A percentile compares a stretch with the other conserved stretches of the same genome.
Conservation (phyloP, 2,888 invertebrate genomes). For the Meganola albula region DNA sequence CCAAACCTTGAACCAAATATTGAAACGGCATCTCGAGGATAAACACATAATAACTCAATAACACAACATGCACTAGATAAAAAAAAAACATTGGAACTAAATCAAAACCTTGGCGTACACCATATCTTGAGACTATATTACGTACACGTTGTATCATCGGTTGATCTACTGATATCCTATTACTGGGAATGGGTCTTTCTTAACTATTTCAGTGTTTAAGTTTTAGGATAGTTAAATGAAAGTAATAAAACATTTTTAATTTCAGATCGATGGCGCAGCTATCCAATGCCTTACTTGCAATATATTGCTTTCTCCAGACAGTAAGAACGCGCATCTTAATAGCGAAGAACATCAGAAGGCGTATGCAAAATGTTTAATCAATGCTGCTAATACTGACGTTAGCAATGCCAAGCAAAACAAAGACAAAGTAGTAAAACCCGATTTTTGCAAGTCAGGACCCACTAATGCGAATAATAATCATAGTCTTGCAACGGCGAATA, state of each 20-base stretch:
- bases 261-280: slow-evolving; percentile 37
- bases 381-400: not conserved
- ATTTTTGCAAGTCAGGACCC: not conserved
- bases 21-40: not conserved
- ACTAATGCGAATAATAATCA: not conserved
- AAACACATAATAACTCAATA: not conserved
- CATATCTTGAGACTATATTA: not conserved
- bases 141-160: no score
- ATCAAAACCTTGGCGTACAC: no score
- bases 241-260: no score
- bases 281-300: slow-evolving; percentile 48
- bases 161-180: no score
- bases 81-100: no score
- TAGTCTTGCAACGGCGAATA: slow-evolving; percentile 6
- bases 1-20: not conserved
- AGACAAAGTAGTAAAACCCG: not conserved
- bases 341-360: slow-evolving; percentile 25
- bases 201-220: no score
- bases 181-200: no score
- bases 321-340: slow-evolving; percentile 31
- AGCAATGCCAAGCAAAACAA: not conserved
- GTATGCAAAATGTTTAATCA: slow-evolving; percentile 11
- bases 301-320: slow-evolving; percentile 19
- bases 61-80: no score
- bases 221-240: no score